A percentile compares a stretch with the other conserved stretches of the same genome.
Evolutionary conservation across 2,888 invertebrate genomes (phyloP).

Genomic region (Dimorphilus gyrociliatus): DNA sequence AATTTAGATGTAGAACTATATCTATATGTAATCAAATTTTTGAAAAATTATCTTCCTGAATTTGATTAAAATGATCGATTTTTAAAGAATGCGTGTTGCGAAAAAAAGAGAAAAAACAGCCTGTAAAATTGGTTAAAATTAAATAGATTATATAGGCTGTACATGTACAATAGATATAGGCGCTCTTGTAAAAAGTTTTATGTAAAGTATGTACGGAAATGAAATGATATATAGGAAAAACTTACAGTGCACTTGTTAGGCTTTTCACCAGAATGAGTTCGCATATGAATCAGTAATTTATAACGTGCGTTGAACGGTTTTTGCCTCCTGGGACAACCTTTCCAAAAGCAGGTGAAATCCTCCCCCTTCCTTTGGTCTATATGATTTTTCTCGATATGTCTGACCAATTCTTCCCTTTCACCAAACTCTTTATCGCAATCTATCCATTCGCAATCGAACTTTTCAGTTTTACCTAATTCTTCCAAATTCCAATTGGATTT

Average conservation of each 20-base stretch:
- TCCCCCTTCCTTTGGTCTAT: constrained; percentile 36
- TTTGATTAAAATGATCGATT: too few species aligned
- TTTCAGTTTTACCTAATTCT: neutral
- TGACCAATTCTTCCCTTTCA: constrained; percentile 32
- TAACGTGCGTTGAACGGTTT: constrained; percentile 37
- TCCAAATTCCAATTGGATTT: too few species aligned
- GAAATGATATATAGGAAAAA: constrained; percentile 7
- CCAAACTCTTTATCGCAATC: constrained; percentile 29
- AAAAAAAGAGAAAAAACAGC: too few species aligned
- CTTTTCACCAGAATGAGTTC: constrained; percentile 36
- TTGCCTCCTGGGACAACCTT: constrained; percentile 27
- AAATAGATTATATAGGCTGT: too few species aligned
- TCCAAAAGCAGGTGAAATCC: constrained; percentile 37
- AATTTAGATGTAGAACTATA: too few species aligned
- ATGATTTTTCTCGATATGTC: constrained; percentile 34
- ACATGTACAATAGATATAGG: too few species aligned
- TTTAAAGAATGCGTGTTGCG: too few species aligned
- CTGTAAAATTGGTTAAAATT: too few species aligned
- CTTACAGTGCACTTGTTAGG: constrained; percentile 37
- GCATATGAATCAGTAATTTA: constrained; percentile 37
- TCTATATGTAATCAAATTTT: too few species aligned
- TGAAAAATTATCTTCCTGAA: too few species aligned
- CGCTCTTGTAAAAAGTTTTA: too few species aligned
- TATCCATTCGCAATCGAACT: constrained; percentile 26
- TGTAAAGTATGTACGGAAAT: too few species aligned